These are phyloP conservation scores for Morinoia aosen DNA, from an alignment of 2,888 invertebrate genomes.

Conservation along the genomic window DNA sequence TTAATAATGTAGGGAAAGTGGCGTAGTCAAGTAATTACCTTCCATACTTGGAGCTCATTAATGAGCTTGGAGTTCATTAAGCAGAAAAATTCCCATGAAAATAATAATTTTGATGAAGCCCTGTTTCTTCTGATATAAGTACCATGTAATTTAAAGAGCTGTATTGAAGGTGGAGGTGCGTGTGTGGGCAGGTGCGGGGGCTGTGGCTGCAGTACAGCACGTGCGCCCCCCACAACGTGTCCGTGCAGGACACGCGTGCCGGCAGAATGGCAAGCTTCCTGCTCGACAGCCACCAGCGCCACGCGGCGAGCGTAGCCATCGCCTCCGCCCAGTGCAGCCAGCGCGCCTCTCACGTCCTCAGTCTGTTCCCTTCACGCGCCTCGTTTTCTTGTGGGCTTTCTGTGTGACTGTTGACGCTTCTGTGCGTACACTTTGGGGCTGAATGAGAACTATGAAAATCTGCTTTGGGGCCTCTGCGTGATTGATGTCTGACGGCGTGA, in stretches of 20 bases:
- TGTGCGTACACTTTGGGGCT: no score
- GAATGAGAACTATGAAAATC: no score
- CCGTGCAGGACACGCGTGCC: not conserved
- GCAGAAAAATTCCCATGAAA: not conserved
- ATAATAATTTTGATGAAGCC: not conserved
- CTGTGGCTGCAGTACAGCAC: constrained; percentile 46
- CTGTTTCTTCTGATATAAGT: not conserved
- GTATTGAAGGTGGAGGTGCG: no score
- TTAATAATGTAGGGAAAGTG: not conserved
- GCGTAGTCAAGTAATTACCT: not conserved
- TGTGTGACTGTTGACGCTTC: no score
- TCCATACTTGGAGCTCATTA: no score
- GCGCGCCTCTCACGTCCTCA: not conserved
- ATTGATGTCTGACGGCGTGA: no score
- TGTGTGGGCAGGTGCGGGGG: constrained; percentile 7
- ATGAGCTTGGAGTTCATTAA: not conserved
- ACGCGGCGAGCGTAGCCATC: not conserved
- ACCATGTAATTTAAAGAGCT: no score
- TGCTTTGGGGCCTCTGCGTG: no score
- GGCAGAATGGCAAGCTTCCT: constrained; percentile 29
- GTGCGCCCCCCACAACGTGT: not conserved
- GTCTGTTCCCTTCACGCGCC: not conserved
- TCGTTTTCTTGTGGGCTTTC: no score
- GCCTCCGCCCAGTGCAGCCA: constrained; percentile 2
- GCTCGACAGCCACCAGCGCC: not conserved